Base-by-base conservation (phyloP, 2,113 vertebrate species). In the Glaucidium brasilianum region DNA sequence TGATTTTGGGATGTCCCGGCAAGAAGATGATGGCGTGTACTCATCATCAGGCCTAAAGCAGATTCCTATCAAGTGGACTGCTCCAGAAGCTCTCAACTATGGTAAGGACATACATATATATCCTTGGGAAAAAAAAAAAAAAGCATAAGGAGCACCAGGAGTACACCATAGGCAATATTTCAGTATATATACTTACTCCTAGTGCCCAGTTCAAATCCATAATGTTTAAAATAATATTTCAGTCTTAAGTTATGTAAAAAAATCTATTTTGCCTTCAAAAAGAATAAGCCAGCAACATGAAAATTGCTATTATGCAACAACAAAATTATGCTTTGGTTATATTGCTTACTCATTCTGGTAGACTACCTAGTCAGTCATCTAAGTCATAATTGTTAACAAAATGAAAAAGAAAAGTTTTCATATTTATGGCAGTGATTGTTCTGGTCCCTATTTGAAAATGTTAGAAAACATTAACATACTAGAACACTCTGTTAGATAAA, bases 51-150 rank as follows among this genome's bases (percentile, higher is more conserved):
- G 99, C 74, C 98, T 99, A 80, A 99, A 99, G 90, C 99, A 99
- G 97, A 99, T 99, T 91, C 99, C 99, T n/a, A 99, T 99, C 97
- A 99, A 99, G 81, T 99, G 99, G 99, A 99, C 99, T 5, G 99
- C 99, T 53, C 99, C 99, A n/a, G 99, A 99, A 96, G 99, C 99
- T 20, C 98, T 99, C 15, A 99, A 99, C 97, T 99, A 99, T 29
- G 99, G 99, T 99, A 98, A 98, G 93, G 41, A 82, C 15, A 53
- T 37, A 79, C 13, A 20, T 67, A 11, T 19, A 62, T 74, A 47
- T 89, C 69, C 41, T 59, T 72, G 10, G 59, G 30, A 43, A 27
- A n/a, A 29, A 10, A 15, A 22, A 23, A 13, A 47, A 39, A 29
- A 37, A 34, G 13, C 3, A 1, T 37, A 37, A 52, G 53, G 17